Evolutionary conservation across 2,888 invertebrate genomes (phyloP).

Genomic region (Microctonus aethiopoides): DNA sequence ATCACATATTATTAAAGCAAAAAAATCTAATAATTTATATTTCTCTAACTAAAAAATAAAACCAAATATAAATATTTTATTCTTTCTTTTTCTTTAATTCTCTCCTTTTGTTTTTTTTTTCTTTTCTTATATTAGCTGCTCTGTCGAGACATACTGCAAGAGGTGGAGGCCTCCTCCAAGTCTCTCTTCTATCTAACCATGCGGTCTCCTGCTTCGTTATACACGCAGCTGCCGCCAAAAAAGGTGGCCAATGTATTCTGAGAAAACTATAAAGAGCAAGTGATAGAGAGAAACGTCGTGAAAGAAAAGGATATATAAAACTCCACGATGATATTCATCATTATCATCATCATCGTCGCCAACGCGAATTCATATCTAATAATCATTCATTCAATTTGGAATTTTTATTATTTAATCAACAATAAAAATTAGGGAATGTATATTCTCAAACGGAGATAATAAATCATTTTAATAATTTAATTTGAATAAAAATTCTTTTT

Average conservation of each 20-base stretch:
- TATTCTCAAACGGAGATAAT: no score
- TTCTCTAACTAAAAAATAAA: no score
- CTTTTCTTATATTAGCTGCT: not conserved
- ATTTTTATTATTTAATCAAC: no score
- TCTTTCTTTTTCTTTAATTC: no score
- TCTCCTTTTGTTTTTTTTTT: no score
- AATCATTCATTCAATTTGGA: no score
- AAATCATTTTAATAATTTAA: no score
- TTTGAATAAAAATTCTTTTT: no score
- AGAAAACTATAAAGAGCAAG: not conserved
- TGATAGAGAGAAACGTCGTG: not conserved
- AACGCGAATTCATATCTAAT: not conserved
- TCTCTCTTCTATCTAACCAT: conserved; percentile 9
- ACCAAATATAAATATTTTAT: no score
- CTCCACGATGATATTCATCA: not conserved
- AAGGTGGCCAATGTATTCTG: conserved; percentile 24
- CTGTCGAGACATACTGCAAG: not conserved
- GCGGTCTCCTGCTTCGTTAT: conserved; percentile 9
- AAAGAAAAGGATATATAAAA: not conserved
- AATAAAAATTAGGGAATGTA: no score
- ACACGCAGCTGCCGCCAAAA: conserved; percentile 31
- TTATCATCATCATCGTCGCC: not conserved
- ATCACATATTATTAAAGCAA: no score
- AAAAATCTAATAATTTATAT: no score
- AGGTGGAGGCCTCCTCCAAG: not conserved